Percentiles rank a stretch among this genome's conserved stretches.
These are phyloP conservation scores for Drosophila takahashii DNA, from an alignment of 1,140 invertebrate genomes.

Conservation along the genomic window DNA sequence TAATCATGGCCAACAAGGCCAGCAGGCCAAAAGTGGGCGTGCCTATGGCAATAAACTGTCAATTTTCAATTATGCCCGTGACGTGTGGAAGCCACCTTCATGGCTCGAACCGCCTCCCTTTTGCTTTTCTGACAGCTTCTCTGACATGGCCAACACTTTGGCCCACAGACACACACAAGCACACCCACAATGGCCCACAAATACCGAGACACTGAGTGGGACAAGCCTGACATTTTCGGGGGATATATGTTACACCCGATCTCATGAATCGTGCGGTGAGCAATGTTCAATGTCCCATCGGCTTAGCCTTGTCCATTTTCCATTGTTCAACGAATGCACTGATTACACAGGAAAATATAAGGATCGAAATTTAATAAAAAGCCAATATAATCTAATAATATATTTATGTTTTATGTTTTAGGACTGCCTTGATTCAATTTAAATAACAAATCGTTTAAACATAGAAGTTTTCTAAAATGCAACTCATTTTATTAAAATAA, in stretches of 20 bases:
- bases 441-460: too few species aligned
- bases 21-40: conserved; percentile 48
- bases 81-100: conserved; percentile 44
- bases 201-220: conserved; percentile 12
- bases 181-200: conserved; percentile 3
- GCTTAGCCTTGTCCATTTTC: conserved; percentile 41
- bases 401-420: too few species aligned
- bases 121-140: conserved; percentile 25
- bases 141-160: conserved; percentile 18
- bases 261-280: conserved; percentile 26
- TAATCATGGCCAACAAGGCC: conserved; percentile 58
- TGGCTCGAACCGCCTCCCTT: conserved; percentile 11
- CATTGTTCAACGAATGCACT: conserved; percentile 29
- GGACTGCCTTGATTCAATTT: too few species aligned
- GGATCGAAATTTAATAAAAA: fast-evolving
- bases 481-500: too few species aligned
- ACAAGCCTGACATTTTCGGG: conserved; percentile 32
- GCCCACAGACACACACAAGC: not conserved
- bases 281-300: conserved; percentile 20
- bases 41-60: conserved; percentile 66
- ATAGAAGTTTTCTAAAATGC: too few species aligned
- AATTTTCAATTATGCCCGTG: conserved; percentile 62
- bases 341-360: not conserved
- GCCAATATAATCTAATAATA: too few species aligned
- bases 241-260: conserved; percentile 32